Conservation (phyloP, 2,113 vertebrate genomes). For the Hydropotes inermis region DNA sequence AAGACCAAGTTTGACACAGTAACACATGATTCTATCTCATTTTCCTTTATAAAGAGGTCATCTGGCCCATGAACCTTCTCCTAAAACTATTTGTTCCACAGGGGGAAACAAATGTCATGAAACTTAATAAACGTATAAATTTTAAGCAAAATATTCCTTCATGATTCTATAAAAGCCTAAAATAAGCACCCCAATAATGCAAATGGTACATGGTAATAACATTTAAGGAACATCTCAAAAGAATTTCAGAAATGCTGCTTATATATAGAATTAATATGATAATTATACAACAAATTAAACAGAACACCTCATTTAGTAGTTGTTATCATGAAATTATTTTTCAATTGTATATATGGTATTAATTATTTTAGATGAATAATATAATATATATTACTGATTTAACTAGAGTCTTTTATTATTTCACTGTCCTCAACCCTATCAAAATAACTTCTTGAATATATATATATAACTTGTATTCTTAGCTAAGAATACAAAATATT, state of each 20-base stretch:
- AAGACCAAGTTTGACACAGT: background rate
- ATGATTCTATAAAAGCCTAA: background rate
- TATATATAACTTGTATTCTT: background rate
- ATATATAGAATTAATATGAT: background rate
- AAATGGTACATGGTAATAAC: background rate
- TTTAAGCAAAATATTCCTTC: background rate
- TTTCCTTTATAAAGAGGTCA: conserved; percentile 39
- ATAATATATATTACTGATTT: background rate
- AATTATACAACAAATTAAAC: conserved; percentile 12
- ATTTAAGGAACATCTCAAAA: background rate
- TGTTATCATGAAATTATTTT: conserved; percentile 16
- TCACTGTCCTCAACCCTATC: background rate
- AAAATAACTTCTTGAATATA: conserved; percentile 20
- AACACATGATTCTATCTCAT: background rate
- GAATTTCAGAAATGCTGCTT: conserved; percentile 12
- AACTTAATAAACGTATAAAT: conserved; percentile 2
- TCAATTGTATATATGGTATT: background rate
- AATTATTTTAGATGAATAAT: background rate
- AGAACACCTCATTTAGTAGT: background rate
- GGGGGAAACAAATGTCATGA: background rate
- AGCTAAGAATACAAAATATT: conserved; percentile 30
- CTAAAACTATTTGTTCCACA: background rate
- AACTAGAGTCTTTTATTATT: background rate
- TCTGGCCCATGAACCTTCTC: background rate
- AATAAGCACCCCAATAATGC: background rate